Evolutionary conservation across 2,113 vertebrate species (phyloP).

Genomic region (Hippopotamus amphibius): DNA sequence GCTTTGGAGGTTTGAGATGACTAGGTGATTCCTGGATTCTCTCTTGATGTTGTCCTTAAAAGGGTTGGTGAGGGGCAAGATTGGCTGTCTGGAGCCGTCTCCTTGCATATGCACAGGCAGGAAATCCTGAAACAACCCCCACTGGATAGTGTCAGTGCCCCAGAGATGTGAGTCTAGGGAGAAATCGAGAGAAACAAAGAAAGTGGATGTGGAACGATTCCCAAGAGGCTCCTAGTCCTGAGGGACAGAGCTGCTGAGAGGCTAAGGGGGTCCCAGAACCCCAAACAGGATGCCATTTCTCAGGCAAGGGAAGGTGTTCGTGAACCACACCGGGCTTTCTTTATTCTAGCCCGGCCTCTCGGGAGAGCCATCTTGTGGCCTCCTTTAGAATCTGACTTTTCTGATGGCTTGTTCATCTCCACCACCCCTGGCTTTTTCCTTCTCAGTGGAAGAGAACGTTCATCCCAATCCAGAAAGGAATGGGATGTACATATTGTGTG

Average conservation of each 20-base stretch:
- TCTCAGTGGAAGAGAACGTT: background rate
- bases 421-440: background rate
- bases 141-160: background rate
- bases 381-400: no score
- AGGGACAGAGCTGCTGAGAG: background rate
- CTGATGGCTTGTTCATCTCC: background rate
- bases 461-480: background rate
- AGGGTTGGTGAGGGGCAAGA: background rate
- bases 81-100: background rate
- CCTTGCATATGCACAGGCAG: fast-evolving
- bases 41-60: background rate
- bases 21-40: background rate
- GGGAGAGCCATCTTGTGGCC: background rate
- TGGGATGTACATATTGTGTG: background rate
- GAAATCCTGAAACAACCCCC: background rate
- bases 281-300: background rate
- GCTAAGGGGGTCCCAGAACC: background rate
- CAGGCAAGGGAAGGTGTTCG: background rate
- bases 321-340: fast-evolving
- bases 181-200: background rate
- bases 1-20: background rate
- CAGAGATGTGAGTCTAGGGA: background rate
- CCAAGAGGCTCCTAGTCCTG: background rate
- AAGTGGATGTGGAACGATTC: background rate
- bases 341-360: background rate